Base-by-base conservation (phyloP, 2,113 vertebrate species). In the Phalacrocorax pelagicus region DNA sequence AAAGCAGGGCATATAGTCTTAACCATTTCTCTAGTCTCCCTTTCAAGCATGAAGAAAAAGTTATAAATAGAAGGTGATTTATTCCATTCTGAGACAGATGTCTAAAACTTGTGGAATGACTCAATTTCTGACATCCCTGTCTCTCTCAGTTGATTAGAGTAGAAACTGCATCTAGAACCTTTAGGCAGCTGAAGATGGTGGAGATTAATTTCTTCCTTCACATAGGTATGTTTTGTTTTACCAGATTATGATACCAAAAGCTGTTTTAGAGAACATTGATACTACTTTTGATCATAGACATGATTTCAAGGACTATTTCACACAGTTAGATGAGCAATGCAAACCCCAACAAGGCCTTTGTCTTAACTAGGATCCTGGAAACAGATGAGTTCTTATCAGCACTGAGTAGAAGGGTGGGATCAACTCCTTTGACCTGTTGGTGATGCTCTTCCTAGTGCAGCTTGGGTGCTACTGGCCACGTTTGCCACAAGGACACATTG, bases 371-470 rank as follows among this genome's bases (percentile, higher is more conserved):
- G 19, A 27, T 40, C 24, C 38, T 72, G 24, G 32, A 80, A 80
- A 75, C 17, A 80, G 70, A 21, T 49, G 15, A 81, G 4, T 5
- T 77, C 3, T 72, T 86, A 38, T 23, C 15, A 77, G 17, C 42
- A 16, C 6, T 32, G 46, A 67, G 6, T 20, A 62, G 17, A 81
- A 5, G 11, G 3, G 2, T 59, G 9, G 36, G 11, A 52, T 55
- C 8, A 69, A 0, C 0, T 70, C 40, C 13, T 9, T 74, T 0
- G 0, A 38, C 13, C 4, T 46, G 5, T 19, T 74, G 27, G 19
- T 0, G 1, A 44, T 58, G 12, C 8, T 30, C 9, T 54, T 90
- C 47, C 23, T 49, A n/a, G 7, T 26, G 21, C 9, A 82, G 15
- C 14, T 29, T 3, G 5, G 5, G 19, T 49, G 12, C 9, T 91